A percentile compares a stretch with the other conserved stretches of the same genome.
Evolutionary conservation across 92 coral and sea anemone genomes (phyloP).

Genomic region (Zoanthus solanderi): DNA sequence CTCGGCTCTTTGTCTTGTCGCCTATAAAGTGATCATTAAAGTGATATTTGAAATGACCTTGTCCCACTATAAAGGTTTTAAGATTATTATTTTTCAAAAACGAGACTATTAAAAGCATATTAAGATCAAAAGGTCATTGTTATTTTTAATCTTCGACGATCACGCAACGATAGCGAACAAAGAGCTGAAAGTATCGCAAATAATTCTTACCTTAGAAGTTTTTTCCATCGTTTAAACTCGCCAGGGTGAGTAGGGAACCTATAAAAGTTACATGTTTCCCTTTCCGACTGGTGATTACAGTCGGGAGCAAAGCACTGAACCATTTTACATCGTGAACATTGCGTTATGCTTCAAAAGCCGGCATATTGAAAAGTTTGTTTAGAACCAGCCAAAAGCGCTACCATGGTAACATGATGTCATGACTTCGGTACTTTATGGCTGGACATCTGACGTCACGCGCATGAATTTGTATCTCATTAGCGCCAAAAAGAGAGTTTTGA

Average conservation of each 20-base stretch:
- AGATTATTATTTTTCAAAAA: background rate
- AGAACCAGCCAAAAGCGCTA: too few species aligned
- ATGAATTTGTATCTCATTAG: too few species aligned
- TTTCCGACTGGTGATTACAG: slow-evolving; percentile 24
- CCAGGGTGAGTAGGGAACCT: slow-evolving; percentile 22
- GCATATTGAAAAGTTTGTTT: background rate
- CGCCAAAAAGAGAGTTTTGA: too few species aligned
- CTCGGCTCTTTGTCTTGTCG: slow-evolving; percentile 2
- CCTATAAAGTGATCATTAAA: background rate
- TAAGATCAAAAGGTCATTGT: slow-evolving; percentile 5
- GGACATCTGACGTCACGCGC: too few species aligned
- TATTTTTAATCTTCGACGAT: background rate
- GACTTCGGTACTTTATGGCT: background rate
- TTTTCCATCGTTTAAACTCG: slow-evolving; percentile 36
- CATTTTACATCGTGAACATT: slow-evolving; percentile 13
- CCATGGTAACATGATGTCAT: background rate
- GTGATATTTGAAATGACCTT: background rate
- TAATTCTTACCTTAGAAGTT: slow-evolving; percentile 33
- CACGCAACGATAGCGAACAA: background rate
- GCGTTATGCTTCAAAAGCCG: background rate
- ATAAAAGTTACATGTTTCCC: slow-evolving; percentile 31
- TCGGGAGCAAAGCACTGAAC: background rate
- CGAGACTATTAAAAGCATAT: background rate
- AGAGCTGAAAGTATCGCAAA: slow-evolving; percentile 8
- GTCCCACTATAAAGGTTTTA: background rate